phyloP scores from a whole-genome alignment of 1,140 invertebrate species.

The Lasioglossum albipes region DNA sequence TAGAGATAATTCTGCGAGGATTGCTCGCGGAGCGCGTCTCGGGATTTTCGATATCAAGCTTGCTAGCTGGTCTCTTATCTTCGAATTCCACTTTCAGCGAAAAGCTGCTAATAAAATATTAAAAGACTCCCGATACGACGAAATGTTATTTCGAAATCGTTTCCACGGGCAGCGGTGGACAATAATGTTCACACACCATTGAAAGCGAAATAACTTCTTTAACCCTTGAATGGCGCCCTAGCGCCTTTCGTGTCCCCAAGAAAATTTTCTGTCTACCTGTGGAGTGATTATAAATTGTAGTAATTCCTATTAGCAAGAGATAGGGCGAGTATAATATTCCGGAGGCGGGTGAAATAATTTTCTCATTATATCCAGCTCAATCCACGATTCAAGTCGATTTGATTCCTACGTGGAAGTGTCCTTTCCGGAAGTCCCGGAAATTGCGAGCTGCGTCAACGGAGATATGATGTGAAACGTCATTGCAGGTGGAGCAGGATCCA shows the following conservation, averaged over 20 bases:
- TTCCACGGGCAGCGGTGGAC: no score
- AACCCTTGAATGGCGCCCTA: no score
- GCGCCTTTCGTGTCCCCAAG: no score
- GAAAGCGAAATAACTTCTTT: no score
- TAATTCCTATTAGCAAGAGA: not conserved
- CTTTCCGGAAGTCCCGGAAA: constrained; percentile 28
- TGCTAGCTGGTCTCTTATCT: constrained; percentile 1
- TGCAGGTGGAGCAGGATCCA: not conserved
- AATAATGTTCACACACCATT: no score
- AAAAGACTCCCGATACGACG: no score
- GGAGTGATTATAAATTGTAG: not conserved
- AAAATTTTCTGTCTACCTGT: no score
- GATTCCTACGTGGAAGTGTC: not conserved
- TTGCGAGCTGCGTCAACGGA: constrained; percentile 22
- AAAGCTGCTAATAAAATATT: no score
- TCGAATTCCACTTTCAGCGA: no score
- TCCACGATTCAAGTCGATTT: not conserved
- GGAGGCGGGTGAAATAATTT: constrained; percentile 7
- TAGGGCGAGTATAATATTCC: not conserved
- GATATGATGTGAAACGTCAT: constrained; percentile 31
- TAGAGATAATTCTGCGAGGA: constrained; percentile 33
- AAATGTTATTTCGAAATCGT: no score
- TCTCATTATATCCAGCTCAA: constrained; percentile 15
- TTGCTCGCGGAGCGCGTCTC: constrained; percentile 19
- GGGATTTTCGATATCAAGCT: constrained; percentile 18